These are phyloP conservation scores for Ephestia elutella DNA, from an alignment of 1,140 invertebrate genomes.

Conservation along the genomic window DNA sequence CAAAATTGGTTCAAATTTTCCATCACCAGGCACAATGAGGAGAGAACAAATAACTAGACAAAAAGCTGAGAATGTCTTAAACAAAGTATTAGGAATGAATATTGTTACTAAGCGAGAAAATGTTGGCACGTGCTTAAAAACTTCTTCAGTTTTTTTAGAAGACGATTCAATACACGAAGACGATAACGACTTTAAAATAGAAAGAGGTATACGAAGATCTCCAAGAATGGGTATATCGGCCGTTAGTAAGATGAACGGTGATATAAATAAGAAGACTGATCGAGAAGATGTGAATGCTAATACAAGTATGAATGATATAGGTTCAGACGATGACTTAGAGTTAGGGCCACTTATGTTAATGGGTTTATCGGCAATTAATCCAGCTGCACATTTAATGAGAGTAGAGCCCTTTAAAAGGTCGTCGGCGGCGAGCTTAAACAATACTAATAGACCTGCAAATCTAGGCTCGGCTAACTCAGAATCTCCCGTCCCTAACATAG, in stretches of 20 bases:
- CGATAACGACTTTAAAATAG: slow-evolving; percentile 60
- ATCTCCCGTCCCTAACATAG: slow-evolving; percentile 79
- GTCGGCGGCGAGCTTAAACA: slow-evolving; percentile 33
- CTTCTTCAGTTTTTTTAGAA: slow-evolving; percentile 66
- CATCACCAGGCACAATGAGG: slow-evolving; percentile 47
- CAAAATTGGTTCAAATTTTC: slow-evolving; percentile 41
- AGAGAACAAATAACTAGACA: slow-evolving; percentile 64
- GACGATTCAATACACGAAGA: slow-evolving; percentile 65
- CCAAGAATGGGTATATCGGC: slow-evolving; percentile 66
- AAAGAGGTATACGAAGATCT: slow-evolving; percentile 58
- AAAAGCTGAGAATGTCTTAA: slow-evolving; percentile 67
- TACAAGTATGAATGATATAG: slow-evolving; percentile 42
- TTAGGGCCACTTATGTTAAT: slow-evolving; percentile 78
- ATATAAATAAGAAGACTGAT: slow-evolving; percentile 61
- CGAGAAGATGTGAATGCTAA: slow-evolving; percentile 55
- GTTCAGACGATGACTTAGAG: slow-evolving; percentile 71
- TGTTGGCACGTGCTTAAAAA: slow-evolving; percentile 56
- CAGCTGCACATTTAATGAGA: slow-evolving; percentile 77
- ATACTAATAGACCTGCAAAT: slow-evolving; percentile 51
- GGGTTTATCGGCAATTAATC: slow-evolving; percentile 78
- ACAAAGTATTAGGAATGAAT: slow-evolving; percentile 69
- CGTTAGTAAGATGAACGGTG: slow-evolving; percentile 67
- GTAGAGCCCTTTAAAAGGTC: slow-evolving; percentile 72
- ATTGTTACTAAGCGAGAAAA: slow-evolving; percentile 67
- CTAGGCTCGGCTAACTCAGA: slow-evolving; percentile 57